Evolutionary conservation across 2,797 vertebrate genomes (phyloP).

Genomic region (Xiphorhynchus erythropygius): DNA sequence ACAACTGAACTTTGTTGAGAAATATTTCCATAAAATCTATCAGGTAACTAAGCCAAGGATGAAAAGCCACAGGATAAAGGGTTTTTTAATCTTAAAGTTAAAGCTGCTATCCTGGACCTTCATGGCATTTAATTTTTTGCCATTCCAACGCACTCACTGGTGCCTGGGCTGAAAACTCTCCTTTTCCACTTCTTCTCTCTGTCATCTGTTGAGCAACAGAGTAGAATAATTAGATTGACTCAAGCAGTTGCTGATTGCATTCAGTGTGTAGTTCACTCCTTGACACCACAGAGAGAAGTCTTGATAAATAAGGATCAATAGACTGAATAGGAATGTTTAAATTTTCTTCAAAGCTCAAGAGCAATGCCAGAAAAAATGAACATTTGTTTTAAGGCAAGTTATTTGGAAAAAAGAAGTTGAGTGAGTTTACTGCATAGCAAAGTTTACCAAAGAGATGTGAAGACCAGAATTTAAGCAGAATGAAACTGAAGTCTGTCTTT

Average conservation of each 20-base stretch:
- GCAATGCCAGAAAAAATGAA: neutral
- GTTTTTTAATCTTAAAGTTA: slow-evolving; percentile 49
- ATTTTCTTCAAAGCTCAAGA: slow-evolving; percentile 43
- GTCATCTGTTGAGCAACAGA: slow-evolving; percentile 36
- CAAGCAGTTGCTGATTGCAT: slow-evolving; percentile 60
- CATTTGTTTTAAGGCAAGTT: neutral
- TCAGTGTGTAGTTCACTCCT: slow-evolving; percentile 23
- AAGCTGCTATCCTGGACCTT: slow-evolving; percentile 30
- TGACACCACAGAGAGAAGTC: slow-evolving; percentile 12
- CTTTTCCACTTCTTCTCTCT: slow-evolving; percentile 32
- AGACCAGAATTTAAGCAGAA: neutral
- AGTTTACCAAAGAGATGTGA: neutral
- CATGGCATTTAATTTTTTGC: slow-evolving; percentile 61
- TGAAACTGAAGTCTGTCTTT: neutral
- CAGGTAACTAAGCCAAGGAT: slow-evolving; percentile 56
- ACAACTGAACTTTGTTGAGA: slow-evolving; percentile 12
- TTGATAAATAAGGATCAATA: slow-evolving; percentile 60
- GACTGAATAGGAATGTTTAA: slow-evolving; percentile 11
- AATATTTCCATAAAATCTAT: slow-evolving; percentile 7
- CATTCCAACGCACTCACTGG: slow-evolving; percentile 19
- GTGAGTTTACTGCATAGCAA: neutral
- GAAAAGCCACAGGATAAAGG: slow-evolving; percentile 9
- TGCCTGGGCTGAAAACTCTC: slow-evolving; percentile 23
- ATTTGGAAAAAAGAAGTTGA: neutral
- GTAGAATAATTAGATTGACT: slow-evolving; percentile 56